A percentile compares a stretch with the other conserved stretches of the same genome.
Evolutionary conservation across 2,797 vertebrate genomes (phyloP).

Genomic region (Avahi laniger): DNA sequence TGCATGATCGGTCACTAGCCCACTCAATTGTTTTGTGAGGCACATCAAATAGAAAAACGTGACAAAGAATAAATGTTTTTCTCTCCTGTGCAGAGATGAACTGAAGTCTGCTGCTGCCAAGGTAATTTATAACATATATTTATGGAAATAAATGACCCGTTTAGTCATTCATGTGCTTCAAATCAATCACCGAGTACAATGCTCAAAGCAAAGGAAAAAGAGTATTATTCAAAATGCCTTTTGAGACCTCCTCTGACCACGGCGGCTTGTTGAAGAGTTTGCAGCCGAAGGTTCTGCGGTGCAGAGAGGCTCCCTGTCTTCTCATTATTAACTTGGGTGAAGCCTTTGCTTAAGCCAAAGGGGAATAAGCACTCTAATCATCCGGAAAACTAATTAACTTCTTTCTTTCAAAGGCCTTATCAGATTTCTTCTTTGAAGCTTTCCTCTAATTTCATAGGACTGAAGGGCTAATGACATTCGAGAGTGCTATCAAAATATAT

Average conservation of each 20-base stretch:
- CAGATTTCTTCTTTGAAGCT: not conserved
- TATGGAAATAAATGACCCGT: not conserved
- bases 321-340: not conserved
- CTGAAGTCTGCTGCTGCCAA: not conserved
- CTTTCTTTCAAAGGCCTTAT: not conserved
- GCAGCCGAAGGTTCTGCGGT: not conserved
- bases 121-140: not conserved
- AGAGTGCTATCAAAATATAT: not conserved
- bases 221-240: not conserved
- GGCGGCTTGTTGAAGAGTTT: not conserved
- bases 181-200: not conserved
- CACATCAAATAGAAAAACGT: not conserved
- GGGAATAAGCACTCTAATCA: not conserved
- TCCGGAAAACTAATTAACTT: constrained; percentile 23
- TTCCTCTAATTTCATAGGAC: not conserved
- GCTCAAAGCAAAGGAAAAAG: not conserved
- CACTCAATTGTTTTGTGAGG: not conserved
- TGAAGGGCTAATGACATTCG: not conserved
- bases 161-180: not conserved
- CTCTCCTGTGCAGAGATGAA: not conserved
- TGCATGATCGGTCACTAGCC: fast-evolving
- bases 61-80: not conserved
- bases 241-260: not conserved
- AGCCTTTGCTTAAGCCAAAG: not conserved
- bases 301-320: not conserved